Percentiles rank a stretch among this genome's conserved stretches.
phyloP scores from a whole-genome alignment of 2,888 invertebrate genomes.

The Drosophila aldrichi region DNA sequence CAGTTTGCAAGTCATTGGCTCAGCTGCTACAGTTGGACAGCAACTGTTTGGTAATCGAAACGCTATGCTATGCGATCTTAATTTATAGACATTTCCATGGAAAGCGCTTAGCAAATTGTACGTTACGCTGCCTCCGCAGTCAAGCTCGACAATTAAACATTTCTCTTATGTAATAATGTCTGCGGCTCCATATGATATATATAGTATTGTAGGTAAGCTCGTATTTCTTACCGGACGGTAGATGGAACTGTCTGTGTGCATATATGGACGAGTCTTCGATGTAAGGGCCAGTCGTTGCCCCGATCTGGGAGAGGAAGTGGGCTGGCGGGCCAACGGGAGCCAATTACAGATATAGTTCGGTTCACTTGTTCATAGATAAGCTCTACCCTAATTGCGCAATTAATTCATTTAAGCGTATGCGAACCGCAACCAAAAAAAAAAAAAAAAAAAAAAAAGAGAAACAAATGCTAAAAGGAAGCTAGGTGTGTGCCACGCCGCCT shows the following conservation, averaged over 20 bases:
- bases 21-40: neutral
- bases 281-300: neutral
- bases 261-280: neutral
- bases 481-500: conserved; percentile 26
- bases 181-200: neutral
- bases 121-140: neutral
- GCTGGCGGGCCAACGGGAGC: conserved; percentile 10
- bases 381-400: conserved; percentile 61
- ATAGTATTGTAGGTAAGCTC: neutral
- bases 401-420: conserved; percentile 55
- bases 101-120: neutral
- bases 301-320: neutral
- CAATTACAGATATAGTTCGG: conserved; percentile 43
- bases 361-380: conserved; percentile 36
- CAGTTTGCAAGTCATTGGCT: conserved; percentile 5
- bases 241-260: neutral
- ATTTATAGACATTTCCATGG: neutral
- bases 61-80: neutral
- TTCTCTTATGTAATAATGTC: neutral
- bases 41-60: neutral
- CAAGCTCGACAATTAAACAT: conserved; percentile 5
- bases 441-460: neutral
- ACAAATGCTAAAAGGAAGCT: neutral
- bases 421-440: neutral
- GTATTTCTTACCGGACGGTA: neutral